A percentile compares a stretch with the other conserved stretches of the same genome.
These are phyloP conservation scores for Nematopogon swammerdamellus DNA, from an alignment of 2,888 invertebrate species.

Conservation along the genomic window DNA sequence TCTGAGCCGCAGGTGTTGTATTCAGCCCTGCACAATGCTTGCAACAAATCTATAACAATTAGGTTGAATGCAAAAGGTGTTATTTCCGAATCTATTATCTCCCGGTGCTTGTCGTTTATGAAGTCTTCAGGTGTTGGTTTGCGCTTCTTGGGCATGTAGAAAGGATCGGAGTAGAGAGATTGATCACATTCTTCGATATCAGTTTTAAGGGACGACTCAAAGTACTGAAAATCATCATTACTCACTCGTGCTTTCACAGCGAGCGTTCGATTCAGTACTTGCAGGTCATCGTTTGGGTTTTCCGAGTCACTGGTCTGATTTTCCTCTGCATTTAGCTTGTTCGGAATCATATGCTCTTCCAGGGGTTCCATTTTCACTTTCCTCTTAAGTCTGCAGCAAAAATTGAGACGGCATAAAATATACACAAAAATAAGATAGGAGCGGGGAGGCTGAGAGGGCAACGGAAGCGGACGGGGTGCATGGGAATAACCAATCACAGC, in stretches of 20 bases:
- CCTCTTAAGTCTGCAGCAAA: conserved; percentile 22
- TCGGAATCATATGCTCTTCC: conserved; percentile 11
- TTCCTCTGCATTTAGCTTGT: conserved; percentile 15
- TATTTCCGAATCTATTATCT: conserved; percentile 49
- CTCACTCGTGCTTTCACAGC: conserved; percentile 54
- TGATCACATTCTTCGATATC: conserved; percentile 34
- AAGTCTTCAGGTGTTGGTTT: conserved; percentile 52
- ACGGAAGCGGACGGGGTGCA: no score
- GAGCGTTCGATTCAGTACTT: conserved; percentile 45
- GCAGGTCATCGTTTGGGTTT: conserved; percentile 48
- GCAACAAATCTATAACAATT: conserved; percentile 53
- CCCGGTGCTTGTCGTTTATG: conserved; percentile 46
- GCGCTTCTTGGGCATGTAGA: conserved; percentile 28
- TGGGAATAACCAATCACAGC: no score
- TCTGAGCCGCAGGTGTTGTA: conserved; percentile 48
- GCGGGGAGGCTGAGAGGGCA: no score
- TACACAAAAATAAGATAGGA: no score
- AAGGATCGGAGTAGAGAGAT: conserved; percentile 28
- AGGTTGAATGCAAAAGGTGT: conserved; percentile 55
- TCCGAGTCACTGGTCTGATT: conserved; percentile 40
- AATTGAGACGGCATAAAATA: conserved; percentile 2
- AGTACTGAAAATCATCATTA: conserved; percentile 61
- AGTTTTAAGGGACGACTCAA: conserved; percentile 42
- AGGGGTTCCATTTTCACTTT: conserved; percentile 21
- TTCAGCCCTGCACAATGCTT: conserved; percentile 51